Base-by-base conservation (phyloP, 2,113 vertebrate genomes). In the Prietella phreatophila region DNA sequence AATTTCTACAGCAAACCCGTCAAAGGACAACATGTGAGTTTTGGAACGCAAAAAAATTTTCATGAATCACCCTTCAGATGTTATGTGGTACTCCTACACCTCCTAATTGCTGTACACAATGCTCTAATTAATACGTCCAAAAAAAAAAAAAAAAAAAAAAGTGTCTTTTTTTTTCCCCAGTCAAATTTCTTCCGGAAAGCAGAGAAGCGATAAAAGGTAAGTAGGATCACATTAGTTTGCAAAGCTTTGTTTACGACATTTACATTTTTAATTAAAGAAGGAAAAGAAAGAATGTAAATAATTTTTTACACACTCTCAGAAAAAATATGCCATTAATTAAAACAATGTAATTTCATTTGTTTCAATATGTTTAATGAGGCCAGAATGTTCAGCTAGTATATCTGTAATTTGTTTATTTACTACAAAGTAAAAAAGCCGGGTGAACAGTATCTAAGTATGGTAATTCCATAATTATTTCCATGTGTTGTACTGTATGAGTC, bases 1-100 rank as follows among this genome's bases (percentile, higher is more conserved):
- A 91, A 92, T 56, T 93, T 94, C 89, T 94, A 94, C 93, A 94
- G 93, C 91, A 94, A 94, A 89, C 92, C 95, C 0, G 79, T 93
- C 39, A 95, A 93, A 94, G 92, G 91, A 83, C 93, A 93, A 55
- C 61, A 88, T 83, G 92, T 92, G 79, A 89, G 92, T 91, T 33
- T 85, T 22, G 9, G 22, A 85, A 87, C 65, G 30, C 47, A 50
- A 50, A 47, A 42, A 36, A 47, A 42, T 22, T 19, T 84, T 82
- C 25, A n/a, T 84, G 39, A 30, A 71, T 33, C 55, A 11, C 8
- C 50, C 22, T 15, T 27, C 58, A 65, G 47, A 39, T 84, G 82
- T 73, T 84, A 75, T 1, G n/a, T 67, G 47, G 56, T 36, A 42
- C 39, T 50, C n/a, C n/a, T 85, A 42, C 75, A 55, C 22, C 25